These are phyloP conservation scores for Drosophila pruinosa DNA, from an alignment of 1,140 invertebrate species.

Conservation along the genomic window DNA sequence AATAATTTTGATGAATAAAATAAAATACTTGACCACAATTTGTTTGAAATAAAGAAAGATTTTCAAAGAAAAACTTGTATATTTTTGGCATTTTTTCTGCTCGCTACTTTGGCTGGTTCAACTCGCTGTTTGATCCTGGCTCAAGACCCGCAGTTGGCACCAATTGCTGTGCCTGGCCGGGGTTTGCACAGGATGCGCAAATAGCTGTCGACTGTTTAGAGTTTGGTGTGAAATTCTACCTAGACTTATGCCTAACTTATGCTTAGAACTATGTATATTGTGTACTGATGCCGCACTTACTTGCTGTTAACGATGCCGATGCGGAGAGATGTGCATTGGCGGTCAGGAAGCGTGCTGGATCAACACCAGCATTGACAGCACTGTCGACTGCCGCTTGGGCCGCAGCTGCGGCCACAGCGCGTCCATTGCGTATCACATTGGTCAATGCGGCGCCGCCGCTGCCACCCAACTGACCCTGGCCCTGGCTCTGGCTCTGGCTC, in stretches of 20 bases:
- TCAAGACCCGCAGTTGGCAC: conserved; percentile 40
- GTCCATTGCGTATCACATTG: conserved; percentile 78
- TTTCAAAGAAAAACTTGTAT: background rate
- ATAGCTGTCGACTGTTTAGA: conserved; percentile 40
- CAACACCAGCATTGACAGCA: conserved; percentile 28
- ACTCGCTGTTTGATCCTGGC: background rate
- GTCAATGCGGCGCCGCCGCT: conserved; percentile 49
- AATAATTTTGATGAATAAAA: background rate
- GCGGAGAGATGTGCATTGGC: conserved; percentile 74
- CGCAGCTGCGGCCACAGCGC: conserved; percentile 50
- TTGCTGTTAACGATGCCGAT: conserved; percentile 83
- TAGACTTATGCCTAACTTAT: conserved; percentile 13
- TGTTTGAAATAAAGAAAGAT: background rate
- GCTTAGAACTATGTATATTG: background rate
- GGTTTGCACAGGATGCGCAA: conserved; percentile 67
- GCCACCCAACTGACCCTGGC: conserved; percentile 52
- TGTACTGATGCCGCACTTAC: conserved; percentile 75
- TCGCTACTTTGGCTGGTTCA: background rate
- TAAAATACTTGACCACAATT: too few species aligned
- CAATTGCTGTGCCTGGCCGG: conserved; percentile 8
- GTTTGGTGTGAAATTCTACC: conserved; percentile 61
- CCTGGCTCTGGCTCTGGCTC: too few species aligned
- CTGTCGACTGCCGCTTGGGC: conserved; percentile 49
- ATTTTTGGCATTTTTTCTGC: background rate
- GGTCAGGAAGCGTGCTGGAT: conserved; percentile 42